Evolutionary conservation across 2,113 vertebrate genomes (phyloP), one percentile per base, ranked within the genome.

Genomic region (Pomatostomus ruficeps): DNA sequence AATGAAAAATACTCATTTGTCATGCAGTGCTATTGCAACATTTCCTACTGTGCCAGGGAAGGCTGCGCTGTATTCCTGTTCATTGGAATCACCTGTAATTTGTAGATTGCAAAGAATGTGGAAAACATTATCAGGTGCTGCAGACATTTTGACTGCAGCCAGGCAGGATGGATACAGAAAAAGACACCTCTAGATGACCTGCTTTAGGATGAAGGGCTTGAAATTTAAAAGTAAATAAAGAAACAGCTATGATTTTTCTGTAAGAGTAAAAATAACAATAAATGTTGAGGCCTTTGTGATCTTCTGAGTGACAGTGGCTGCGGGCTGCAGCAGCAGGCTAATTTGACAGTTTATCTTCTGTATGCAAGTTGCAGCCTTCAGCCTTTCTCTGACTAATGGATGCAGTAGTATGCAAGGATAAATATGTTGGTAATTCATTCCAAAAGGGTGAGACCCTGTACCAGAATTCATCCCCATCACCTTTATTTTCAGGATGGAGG

Each of bases 51-150:
- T 68, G 62, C 81, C 43, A 14, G 43, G 54, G 75, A 91, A 94
- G 70, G 38, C 74, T 74, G 42, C 70, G 35, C 70, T 63, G 26
- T 31, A 26, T 77, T 90, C 54, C 73, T 77, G 38, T 65, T 92
- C 58, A 40, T 38, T 89, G 55, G 59, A 81, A 88, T 93, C 48
- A 33, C 36, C 49, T 88, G 78, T 36, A 54, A 68, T 51, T 48
- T 20, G 21, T 71, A 98, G 98, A 96, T 98, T 45, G 96, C 96
- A 85, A 95, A 86, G 85, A 98, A 98, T 89, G 67, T 98, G 66
- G 97, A 96, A 93, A 97, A 94, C 6, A 16, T 97, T 40, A 73
- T 94, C 65, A 97, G 96, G 67, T 95, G 95, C 61, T 97, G 98
- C 58, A 84, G 91, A 40, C 93, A 97, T 88, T 90, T 98, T 63